Base-by-base conservation (phyloP, 1,140 invertebrate genomes). In the Drosophila burlai region DNA sequence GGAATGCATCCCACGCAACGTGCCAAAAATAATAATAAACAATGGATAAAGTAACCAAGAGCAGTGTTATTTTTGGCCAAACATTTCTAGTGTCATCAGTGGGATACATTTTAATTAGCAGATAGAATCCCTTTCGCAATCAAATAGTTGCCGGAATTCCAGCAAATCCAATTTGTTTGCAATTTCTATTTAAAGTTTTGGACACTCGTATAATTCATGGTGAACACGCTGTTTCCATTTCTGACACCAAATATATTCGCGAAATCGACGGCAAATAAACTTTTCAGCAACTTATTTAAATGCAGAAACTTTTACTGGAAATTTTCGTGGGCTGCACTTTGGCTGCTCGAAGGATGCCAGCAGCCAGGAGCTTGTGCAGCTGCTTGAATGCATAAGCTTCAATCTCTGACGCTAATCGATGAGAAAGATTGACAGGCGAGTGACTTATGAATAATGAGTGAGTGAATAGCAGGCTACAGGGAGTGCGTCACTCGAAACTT, bases 201-300 rank as follows among this genome's bases (percentile, higher is more conserved):
- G 38, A 31, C 31, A 42, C n/a, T n/a, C 42, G 58, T 60, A 46
- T 69, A 45, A 78, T 69, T 78, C 38, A 58, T 69, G 58, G 49
- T 45, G 34, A 29, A 8, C n/a, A 40, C 49, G 45, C 31, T 54
- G 26, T 46, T 36, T 36, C 54, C 11, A 73, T 57, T 69, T 40
- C 52, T 43, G 42, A 54, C 26, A 45, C 24, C 36, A 54, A 65
- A 40, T 60, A 47, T 59, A 60, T 40, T 36, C 36, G 42, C 72
- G 75, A 80, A 82, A 86, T 85, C 67, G 66, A 83, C 58, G 58
- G 83, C 60, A 68, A 76, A 82, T 73, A 76, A 84, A 87, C 58
- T 87, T 87, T 69, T 79, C 59, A 67, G 47, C 59, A 73, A 86
- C 75, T 85, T 85, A 86, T 87, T 86, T 76, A 83, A 83, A 86